Conservation (phyloP, 2,797 vertebrate species). For the Otolemur crassicaudatus region DNA sequence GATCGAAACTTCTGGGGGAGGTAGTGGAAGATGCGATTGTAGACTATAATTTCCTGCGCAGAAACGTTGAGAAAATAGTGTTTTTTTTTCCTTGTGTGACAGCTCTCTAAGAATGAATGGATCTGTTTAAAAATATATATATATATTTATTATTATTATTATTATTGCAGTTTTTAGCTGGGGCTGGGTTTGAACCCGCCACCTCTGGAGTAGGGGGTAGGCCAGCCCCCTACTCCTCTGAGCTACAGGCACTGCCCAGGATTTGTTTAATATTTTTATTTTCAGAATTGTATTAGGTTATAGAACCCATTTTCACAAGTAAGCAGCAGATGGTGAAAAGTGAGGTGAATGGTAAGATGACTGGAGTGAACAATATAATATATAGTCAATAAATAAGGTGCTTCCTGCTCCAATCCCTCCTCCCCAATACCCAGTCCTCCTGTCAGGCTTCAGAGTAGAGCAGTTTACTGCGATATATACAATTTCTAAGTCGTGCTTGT, state of each 20-base stretch:
- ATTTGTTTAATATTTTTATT: not conserved
- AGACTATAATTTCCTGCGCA: slow-evolving; percentile 24
- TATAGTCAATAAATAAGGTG: not conserved
- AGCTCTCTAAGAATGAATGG: not conserved
- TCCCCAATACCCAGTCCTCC: not conserved
- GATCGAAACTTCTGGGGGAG: slow-evolving; percentile 77
- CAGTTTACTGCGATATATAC: not conserved
- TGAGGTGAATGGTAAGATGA: not conserved
- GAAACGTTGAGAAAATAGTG: slow-evolving; percentile 28
- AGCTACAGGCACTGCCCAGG: too few relatives aligned
- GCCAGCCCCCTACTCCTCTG: too few relatives aligned
- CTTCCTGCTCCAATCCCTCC: too few relatives aligned
- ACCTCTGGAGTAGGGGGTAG: too few relatives aligned
- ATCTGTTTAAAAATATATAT: too few relatives aligned
- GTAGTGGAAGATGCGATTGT: slow-evolving; percentile 50
- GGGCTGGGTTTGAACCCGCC: too few relatives aligned
- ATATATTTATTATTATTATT: too few relatives aligned
- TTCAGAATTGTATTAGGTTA: not conserved
- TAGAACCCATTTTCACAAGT: slow-evolving; percentile 9
- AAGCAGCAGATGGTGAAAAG: not conserved
- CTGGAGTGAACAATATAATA: not conserved
- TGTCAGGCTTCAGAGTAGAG: not conserved
- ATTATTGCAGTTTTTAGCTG: too few relatives aligned
- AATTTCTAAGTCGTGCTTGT: not conserved
- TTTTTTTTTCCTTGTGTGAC: not conserved